phyloP scores from a whole-genome alignment of 2,113 vertebrate species.

The Ptilonorhynchus violaceus region DNA sequence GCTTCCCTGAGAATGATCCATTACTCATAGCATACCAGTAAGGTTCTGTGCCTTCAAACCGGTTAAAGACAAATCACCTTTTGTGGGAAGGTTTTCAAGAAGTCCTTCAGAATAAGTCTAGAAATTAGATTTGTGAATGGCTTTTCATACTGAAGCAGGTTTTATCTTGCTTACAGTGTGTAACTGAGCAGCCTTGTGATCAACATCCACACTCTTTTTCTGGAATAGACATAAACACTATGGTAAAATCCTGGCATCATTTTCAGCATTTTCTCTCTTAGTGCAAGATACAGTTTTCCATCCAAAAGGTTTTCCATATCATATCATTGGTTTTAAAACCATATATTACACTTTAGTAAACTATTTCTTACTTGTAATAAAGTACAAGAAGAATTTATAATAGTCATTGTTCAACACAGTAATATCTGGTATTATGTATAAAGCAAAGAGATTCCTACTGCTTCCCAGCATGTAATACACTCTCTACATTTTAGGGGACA shows the following conservation, averaged over 20 bases:
- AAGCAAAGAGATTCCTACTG: neutral
- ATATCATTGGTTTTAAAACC: neutral
- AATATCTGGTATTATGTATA: neutral
- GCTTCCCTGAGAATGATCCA: neutral
- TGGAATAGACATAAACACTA: fast-evolving
- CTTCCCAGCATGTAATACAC: neutral
- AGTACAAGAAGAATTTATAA: neutral
- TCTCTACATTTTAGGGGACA: neutral
- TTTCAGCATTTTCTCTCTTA: neutral
- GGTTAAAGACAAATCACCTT: neutral
- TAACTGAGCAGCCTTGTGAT: neutral
- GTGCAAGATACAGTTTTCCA: neutral
- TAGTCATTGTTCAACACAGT: neutral
- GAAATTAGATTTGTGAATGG: neutral
- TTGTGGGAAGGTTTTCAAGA: neutral
- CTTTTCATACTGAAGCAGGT: neutral
- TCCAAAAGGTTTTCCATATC: neutral
- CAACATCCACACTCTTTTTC: neutral
- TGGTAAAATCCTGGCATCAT: neutral
- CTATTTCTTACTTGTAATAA: neutral
- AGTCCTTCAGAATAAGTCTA: neutral
- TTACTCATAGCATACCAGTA: neutral
- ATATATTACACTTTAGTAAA: neutral
- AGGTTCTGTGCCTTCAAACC: neutral
- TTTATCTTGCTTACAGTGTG: neutral